These are phyloP conservation scores for Paradisaea rubra DNA, from an alignment of 2,113 vertebrate species.

Conservation along the genomic window DNA sequence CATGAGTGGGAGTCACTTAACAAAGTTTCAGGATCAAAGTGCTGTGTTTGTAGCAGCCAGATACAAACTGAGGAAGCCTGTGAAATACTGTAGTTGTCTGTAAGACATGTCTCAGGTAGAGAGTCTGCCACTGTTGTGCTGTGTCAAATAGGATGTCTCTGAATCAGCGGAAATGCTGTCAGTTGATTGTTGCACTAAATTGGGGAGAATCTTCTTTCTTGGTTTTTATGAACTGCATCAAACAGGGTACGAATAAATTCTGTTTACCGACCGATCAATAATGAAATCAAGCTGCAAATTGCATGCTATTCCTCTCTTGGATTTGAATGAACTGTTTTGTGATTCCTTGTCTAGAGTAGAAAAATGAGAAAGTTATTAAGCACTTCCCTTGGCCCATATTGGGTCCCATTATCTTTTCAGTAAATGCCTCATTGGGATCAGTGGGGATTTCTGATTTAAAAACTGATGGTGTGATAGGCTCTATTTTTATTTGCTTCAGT, in stretches of 20 bases:
- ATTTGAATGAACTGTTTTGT: slow-evolving; percentile 15
- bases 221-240: not conserved
- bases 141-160: not conserved
- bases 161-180: not conserved
- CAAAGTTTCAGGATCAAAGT: not conserved
- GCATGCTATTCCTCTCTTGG: not conserved
- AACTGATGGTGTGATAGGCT: slow-evolving; percentile 17
- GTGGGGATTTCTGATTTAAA: slow-evolving; percentile 24
- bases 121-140: not conserved
- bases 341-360: not conserved
- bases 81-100: not conserved
- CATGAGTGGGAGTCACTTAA: not conserved
- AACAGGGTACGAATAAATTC: not conserved
- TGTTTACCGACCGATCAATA: not conserved
- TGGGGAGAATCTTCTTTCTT: not conserved
- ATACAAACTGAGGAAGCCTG: not conserved
- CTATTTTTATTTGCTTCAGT: slow-evolving; percentile 39
- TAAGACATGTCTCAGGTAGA: not conserved
- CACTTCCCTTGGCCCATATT: not conserved
- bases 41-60: not conserved
- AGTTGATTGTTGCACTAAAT: not conserved
- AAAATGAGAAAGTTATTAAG: slow-evolving; percentile 29
- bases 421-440: slow-evolving; percentile 5
- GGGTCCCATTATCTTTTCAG: slow-evolving; percentile 15
- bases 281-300: slow-evolving; percentile 37